Base-by-base conservation (phyloP, 2,888 invertebrate species). In the Chaetogeoica ovagalla region DNA sequence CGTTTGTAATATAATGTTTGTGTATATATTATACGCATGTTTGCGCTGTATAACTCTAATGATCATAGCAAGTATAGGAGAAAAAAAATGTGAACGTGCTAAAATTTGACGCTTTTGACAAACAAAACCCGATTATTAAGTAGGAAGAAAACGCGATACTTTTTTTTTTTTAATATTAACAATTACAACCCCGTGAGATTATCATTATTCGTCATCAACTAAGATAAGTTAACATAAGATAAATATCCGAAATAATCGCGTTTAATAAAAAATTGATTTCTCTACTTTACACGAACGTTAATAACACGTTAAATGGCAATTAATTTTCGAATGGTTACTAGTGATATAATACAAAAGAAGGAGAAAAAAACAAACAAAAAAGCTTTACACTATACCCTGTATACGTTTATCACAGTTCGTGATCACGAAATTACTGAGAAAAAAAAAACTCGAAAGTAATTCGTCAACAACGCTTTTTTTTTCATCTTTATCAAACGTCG, bases 401-500 rank as follows among this genome's bases (percentile, higher is more conserved):
- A 19, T 55, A 19, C 13, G 8, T 23, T 60, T 72, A 72, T 60
- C 23, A 30, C 30, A 43, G 23, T 72, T 23, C 19, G 11, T 39
- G 39, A 59, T 17, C 39, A n/a, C n/a, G 43, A 43, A 60, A 11
- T 23, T 60, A 21, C n/a, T 8, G 6, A 19, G n/a, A 17, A 59
- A 43, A 23, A n/a, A 43, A 23, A 30, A 66, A 75, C 66, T 30
- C 43, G 13, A 23, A 43, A 7, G 57, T 66, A 75, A 43, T 66
- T 75, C n/a, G 48, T 59, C 43, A 19, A 48, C 66, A 17, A 9
- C 39, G 43, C 30, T 65, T 11, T 55, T 70, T 70, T 13, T 8
- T 70, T 72, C 43, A 23, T 59, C 30, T 68, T 68, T 59, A 59
- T 68, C 43, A 30, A n/a, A 75, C 30, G 48, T 55, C 57, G 21